These are phyloP conservation scores for Nylanderia fulva DNA, from an alignment of 1,140 invertebrate genomes.

Conservation along the genomic window DNA sequence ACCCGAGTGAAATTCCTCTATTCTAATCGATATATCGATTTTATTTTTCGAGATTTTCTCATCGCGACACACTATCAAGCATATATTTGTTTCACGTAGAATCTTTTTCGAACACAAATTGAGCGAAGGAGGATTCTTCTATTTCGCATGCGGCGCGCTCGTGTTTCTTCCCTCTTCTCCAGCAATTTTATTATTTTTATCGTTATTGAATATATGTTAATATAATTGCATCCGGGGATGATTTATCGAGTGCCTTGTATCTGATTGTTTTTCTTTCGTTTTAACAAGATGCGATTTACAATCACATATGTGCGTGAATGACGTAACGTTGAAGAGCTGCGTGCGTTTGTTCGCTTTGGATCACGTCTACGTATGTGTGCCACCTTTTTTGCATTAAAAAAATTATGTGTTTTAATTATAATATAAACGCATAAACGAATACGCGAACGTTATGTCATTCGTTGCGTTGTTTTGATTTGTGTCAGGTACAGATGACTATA, in stretches of 20 bases:
- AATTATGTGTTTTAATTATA: slow-evolving; percentile 58
- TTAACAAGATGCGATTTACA: slow-evolving; percentile 33
- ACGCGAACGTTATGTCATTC: slow-evolving; percentile 1
- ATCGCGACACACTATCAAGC: not conserved
- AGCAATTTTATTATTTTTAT: slow-evolving; percentile 31
- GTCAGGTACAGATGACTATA: slow-evolving; percentile 24
- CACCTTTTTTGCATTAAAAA: slow-evolving; percentile 43
- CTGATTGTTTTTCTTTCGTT: not conserved
- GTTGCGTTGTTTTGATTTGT: slow-evolving; percentile 26
- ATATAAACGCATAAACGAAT: slow-evolving; percentile 27
- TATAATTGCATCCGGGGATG: not conserved
- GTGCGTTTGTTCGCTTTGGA: slow-evolving; percentile 4
- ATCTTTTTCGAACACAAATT: slow-evolving; percentile 27
- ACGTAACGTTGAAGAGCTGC: slow-evolving; percentile 50
- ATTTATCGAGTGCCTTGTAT: slow-evolving; percentile 20
- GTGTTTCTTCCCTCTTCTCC: too few relatives aligned
- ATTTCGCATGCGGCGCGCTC: not conserved
- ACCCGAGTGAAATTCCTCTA: not conserved
- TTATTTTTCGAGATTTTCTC: slow-evolving; percentile 22
- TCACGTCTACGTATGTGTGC: slow-evolving; percentile 18
- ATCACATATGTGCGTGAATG: slow-evolving; percentile 46
- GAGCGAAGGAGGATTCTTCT: slow-evolving; percentile 15
- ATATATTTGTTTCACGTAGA: slow-evolving; percentile 54
- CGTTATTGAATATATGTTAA: slow-evolving; percentile 16
- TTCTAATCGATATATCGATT: slow-evolving; percentile 32